Evolutionary conservation across 2,797 vertebrate genomes (phyloP).

Genomic region (Sebastes taczanowskii): DNA sequence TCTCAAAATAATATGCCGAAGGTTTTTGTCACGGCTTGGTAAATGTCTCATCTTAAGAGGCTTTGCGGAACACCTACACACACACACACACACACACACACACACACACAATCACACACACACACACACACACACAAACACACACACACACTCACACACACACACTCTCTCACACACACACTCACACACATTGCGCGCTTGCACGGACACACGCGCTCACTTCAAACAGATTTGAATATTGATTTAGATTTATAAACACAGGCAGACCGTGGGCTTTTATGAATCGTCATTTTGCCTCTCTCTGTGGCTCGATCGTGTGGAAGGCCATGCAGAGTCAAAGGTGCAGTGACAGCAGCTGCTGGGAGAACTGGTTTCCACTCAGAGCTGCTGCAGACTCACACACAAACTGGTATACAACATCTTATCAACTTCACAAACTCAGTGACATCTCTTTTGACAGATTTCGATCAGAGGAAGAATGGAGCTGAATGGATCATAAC

Average conservation of each 20-base stretch:
- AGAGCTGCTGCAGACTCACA: conserved; percentile 5
- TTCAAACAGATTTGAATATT: conserved; percentile 98
- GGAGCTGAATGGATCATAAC: conserved; percentile 35
- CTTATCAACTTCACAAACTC: conserved; percentile 28
- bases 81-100: conserved; percentile 62
- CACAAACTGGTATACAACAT: conserved; percentile 1
- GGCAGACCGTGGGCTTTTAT: conserved; percentile 87
- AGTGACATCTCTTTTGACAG: conserved; percentile 62
- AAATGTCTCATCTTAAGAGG: conserved; percentile 98
- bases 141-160: conserved; percentile 40
- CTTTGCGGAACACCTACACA: conserved; percentile 91
- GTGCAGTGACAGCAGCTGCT: conserved; percentile 60
- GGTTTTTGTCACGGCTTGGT: conserved; percentile 97
- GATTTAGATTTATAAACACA: conserved; percentile 97
- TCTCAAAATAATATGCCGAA: conserved; percentile 91
- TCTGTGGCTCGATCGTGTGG: conserved; percentile 34
- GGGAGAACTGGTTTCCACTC: conserved; percentile 22
- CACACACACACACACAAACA: conserved; percentile 54
- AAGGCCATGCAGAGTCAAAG: conserved; percentile 73
- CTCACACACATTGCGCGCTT: conserved; percentile 42
- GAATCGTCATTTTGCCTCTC: conserved; percentile 77
- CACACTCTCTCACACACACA: not conserved
- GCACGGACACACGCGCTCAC: conserved; percentile 79
- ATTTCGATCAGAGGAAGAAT: conserved; percentile 50
- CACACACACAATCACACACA: conserved; percentile 37